These are phyloP conservation scores for Tetanocera ferruginea DNA, from an alignment of 2,888 invertebrate species.

Conservation along the genomic window DNA sequence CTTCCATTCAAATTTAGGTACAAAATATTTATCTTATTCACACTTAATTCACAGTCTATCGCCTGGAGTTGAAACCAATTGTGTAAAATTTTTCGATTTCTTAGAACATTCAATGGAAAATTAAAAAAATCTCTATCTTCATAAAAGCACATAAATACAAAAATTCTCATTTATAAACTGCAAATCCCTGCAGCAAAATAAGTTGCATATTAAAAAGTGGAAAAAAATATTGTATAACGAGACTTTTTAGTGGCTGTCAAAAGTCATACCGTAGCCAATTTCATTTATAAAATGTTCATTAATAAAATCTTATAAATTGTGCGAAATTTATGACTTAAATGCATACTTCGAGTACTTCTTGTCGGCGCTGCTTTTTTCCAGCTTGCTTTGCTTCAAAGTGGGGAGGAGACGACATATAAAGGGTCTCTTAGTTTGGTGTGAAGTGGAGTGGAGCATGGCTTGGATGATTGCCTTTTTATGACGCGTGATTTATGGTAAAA, in stretches of 20 bases:
- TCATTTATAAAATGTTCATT: slow-evolving; percentile 14
- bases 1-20: too few relatives aligned
- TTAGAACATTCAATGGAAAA: background rate
- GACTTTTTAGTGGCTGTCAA: background rate
- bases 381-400: background rate
- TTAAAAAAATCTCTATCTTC: background rate
- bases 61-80: too few relatives aligned
- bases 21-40: too few relatives aligned
- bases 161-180: background rate
- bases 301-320: slow-evolving; percentile 22
- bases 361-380: background rate
- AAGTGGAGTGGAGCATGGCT: background rate
- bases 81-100: too few relatives aligned
- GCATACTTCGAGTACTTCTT: background rate
- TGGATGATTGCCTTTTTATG: slow-evolving; percentile 4
- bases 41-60: too few relatives aligned
- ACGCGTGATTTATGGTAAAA: background rate
- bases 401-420: slow-evolving; percentile 2
- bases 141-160: background rate
- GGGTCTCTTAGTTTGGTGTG: background rate
- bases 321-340: slow-evolving; percentile 18
- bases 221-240: background rate
- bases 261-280: slow-evolving; percentile 6
- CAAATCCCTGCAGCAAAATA: background rate
- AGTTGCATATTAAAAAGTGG: too few relatives aligned